Base-by-base conservation (phyloP, 2,888 invertebrate species). In the Zonitis immaculata region DNA sequence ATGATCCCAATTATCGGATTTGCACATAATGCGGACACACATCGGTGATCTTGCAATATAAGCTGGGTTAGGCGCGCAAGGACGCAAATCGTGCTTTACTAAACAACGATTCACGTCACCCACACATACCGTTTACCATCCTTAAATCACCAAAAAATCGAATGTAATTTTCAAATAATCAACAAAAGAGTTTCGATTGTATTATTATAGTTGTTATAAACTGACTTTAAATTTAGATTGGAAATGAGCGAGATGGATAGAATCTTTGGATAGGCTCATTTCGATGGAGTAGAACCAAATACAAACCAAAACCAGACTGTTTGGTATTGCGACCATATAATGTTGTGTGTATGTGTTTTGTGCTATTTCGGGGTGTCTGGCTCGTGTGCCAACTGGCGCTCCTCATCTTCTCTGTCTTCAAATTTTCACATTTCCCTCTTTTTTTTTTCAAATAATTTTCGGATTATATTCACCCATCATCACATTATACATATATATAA, bases 351-450 rank as follows among this genome's bases (percentile, higher is more conserved):
- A 11, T 11, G 59, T 66, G 68, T 73, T 39, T 11, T 11, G 59
- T 66, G 68, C 74, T 74, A 73, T 74, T 73, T 69, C 64, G 67
- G 73, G 70, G 67, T 68, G 74, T 74, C 74, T 73, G 73, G 69
- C 62, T 66, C 63, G 59, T 72, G 65, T 73, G 73, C 73, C 72
- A 72, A 73, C 66, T 65, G 66, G 66, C 66, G 62, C 57, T 64
- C 66, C 65, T 66, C 66, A 62, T 56, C 39, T 20, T 35, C 35
- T 35, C 35, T 35, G 11, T 20, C 39, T 39, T 39, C 39, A 11
- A 35, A 35, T 18, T 39, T 39, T 20, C 39, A 39, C 5, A 39
- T 39, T 39, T 35, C 20, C 39, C 7, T 18, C 20, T n/a, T n/a
- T 35, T 16, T 14, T 14, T 32, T 7, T 3, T 32, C 32, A n/a